Evolutionary conservation across 2,797 vertebrate genomes (phyloP).

Genomic region (Sorex maritimensis): DNA sequence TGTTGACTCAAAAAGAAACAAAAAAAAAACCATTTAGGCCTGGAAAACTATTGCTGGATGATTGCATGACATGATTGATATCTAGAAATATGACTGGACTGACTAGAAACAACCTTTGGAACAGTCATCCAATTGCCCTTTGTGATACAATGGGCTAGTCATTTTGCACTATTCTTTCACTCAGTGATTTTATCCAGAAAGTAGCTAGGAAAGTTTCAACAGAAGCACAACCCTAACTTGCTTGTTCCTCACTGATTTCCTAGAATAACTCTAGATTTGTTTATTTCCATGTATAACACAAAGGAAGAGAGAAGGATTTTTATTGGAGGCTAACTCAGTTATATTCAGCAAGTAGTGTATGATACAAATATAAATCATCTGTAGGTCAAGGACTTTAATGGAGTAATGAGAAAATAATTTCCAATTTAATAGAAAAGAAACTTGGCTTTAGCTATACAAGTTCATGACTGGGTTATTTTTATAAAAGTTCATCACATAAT

Average conservation of each 20-base stretch:
- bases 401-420: conserved; percentile 72
- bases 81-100: conserved; percentile 46
- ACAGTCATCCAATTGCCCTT: conserved; percentile 62
- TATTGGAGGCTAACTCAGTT: conserved; percentile 48
- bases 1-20: too few species aligned
- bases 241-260: conserved; percentile 45
- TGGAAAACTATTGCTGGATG: conserved; percentile 13
- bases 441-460: conserved; percentile 60
- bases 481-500: conserved; percentile 58
- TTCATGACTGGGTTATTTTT: conserved; percentile 67
- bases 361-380: conserved; percentile 51
- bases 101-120: conserved; percentile 46
- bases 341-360: conserved; percentile 52
- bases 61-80: neutral
- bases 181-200: neutral
- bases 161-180: conserved; percentile 64
- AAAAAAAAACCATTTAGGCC: conserved; percentile 32
- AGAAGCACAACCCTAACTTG: conserved; percentile 20
- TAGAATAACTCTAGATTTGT: conserved; percentile 48
- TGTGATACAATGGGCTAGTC: conserved; percentile 46
- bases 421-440: conserved; percentile 65
- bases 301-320: conserved; percentile 40
- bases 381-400: conserved; percentile 9
- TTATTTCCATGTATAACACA: conserved; percentile 68
- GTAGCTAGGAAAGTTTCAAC: neutral